Conservation (phyloP, 1,140 invertebrate genomes). For the Dendroctonus ponderosae region DNA sequence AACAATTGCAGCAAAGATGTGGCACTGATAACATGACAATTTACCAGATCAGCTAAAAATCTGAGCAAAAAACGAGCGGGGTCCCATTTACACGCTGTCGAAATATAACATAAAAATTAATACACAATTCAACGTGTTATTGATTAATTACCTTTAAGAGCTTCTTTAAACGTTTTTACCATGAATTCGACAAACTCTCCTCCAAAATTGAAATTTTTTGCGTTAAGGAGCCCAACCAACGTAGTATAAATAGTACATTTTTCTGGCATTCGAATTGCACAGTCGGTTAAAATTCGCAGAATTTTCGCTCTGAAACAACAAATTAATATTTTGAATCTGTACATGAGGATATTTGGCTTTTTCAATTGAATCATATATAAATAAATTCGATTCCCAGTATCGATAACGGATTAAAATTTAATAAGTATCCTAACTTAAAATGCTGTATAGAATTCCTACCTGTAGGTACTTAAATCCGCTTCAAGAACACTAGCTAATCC, state of each 20-base stretch:
- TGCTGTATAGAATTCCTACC: not conserved
- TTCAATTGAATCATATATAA: too few relatives aligned
- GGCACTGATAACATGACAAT: constrained; percentile 94
- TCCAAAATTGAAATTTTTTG: constrained; percentile 97
- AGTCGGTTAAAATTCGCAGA: constrained; percentile 90
- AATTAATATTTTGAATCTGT: too few relatives aligned
- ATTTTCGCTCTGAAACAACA: constrained; percentile 75
- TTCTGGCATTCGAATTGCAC: constrained; percentile 93
- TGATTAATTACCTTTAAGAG: constrained; percentile 63
- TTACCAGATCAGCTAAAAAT: constrained; percentile 94
- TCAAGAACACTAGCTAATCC: constrained; percentile 92
- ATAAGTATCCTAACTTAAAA: not conserved
- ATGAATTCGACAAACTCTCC: constrained; percentile 97
- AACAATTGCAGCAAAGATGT: constrained; percentile 88
- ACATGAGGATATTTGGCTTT: not conserved
- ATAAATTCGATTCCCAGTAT: too few relatives aligned
- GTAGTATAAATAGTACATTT: constrained; percentile 98
- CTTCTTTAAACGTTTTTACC: constrained; percentile 91
- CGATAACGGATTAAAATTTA: too few relatives aligned
- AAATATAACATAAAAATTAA: not conserved
- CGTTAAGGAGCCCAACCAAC: constrained; percentile 92
- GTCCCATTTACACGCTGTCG: constrained; percentile 76
- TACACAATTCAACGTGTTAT: not conserved
- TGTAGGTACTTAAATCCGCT: constrained; percentile 87
- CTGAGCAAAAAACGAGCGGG: constrained; percentile 83